Base-by-base conservation (phyloP, 1,140 invertebrate genomes). In the Antheraea pernyi region DNA sequence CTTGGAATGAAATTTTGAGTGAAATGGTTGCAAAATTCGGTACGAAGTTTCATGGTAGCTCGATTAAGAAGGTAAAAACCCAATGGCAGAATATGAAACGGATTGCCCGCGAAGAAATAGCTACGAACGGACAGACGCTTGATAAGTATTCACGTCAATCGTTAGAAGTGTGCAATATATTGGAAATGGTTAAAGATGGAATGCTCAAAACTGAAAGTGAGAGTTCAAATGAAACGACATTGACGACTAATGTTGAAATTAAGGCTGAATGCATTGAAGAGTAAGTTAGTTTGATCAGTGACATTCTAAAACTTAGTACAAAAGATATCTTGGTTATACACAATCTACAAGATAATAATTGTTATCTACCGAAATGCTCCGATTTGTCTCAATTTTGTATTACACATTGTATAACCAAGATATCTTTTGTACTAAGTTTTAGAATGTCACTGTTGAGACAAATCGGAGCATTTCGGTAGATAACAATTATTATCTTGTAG, bases 11-110 rank as follows among this genome's bases (percentile, higher is more conserved):
- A 68, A 92, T 93, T 68, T 70, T 92, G 46, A 74, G 76, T 0
- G 79, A 85, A 62, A 77, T 93, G 60, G 75, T 82, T 7, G 59
- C 68, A 16, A 87, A 79, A 70, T 92, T 89, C 67, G 91, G 90
- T 7, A 79, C 60, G 36, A 92, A 92, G 68, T 92, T 92, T 75
- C 73, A 72, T 19, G 84, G 74, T 7, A 89, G 85, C 70, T 85
- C 88, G 11, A 84, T 84, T 19, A 93, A 91, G 70, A 92, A 92
- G 77, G 82, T 93, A 7, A 92, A 91, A 74, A 91, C 87, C 18
- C 88, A 91, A 64, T 93, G 91, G 91, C 88, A 92, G 61, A 92
- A 91, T 67, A 92, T 92, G 91, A 92, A 91, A 73, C 78, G 88
- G 16, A 91, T 91, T 46, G 89, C 91, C 19, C 85, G 90, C 7